A percentile compares a stretch with the other conserved stretches of the same genome.
Conservation (phyloP, 2,888 invertebrate genomes). For the Drosophila maculinotata region DNA sequence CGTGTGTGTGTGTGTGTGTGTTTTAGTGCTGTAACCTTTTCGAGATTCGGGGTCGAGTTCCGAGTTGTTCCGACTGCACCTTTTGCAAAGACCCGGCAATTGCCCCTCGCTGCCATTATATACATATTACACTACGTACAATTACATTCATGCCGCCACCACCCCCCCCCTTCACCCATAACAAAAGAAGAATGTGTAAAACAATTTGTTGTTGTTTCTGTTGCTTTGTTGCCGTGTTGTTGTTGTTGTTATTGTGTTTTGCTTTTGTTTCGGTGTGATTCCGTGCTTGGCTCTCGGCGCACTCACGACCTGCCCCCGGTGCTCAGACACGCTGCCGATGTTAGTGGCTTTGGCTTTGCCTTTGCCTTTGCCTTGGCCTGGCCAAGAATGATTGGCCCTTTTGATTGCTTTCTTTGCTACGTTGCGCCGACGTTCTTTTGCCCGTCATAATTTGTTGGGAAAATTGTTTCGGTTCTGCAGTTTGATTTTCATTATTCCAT, state of each 20-base stretch:
- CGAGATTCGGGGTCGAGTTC: constrained; percentile 42
- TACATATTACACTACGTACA: constrained; percentile 32
- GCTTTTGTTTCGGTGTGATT: constrained; percentile 29
- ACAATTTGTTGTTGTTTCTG: constrained; percentile 40
- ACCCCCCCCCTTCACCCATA: not conserved
- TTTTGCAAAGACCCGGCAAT: constrained; percentile 30
- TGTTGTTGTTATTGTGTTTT: constrained; percentile 6
- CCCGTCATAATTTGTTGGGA: constrained; percentile 61
- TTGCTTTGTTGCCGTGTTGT: constrained; percentile 12
- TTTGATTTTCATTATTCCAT: constrained; percentile 54
- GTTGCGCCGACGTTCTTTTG: constrained; percentile 22
- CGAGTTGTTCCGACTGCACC: constrained; percentile 24
- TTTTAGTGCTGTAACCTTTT: constrained; percentile 45
- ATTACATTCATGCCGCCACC: constrained; percentile 24
- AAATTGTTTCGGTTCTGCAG: constrained; percentile 58
- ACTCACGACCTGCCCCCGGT: constrained; percentile 55
- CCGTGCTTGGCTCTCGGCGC: constrained; percentile 49
- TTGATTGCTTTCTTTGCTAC: constrained; percentile 57
- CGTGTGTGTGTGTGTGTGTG: constrained; percentile 2
- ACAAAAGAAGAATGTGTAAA: constrained; percentile 34
- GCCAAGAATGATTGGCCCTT: constrained; percentile 58
- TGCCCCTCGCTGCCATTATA: constrained; percentile 26
- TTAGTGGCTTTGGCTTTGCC: constrained; percentile 9
- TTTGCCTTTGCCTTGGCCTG: constrained; percentile 24
- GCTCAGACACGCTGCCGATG: constrained; percentile 12